Evolutionary conservation across 2,797 vertebrate genomes (phyloP), one percentile per base, ranked within the genome.

Genomic region (Monodelphis domestica): DNA sequence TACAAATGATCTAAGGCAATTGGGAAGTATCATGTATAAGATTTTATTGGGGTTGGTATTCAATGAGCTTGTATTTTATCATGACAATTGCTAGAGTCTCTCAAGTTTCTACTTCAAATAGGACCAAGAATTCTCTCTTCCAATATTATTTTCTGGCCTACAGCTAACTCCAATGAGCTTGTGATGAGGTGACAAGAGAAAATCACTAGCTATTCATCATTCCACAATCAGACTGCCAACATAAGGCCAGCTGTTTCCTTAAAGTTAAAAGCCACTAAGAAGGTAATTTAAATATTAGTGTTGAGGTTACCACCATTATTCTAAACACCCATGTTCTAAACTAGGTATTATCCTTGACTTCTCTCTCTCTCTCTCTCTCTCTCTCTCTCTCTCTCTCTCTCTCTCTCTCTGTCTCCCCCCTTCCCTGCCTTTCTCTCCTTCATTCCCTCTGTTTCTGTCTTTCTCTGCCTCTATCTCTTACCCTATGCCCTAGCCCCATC

Each of bases 1-100:
- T 78, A 78, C 90, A 91, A 96, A 95, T 96, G 0, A 94, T 95
- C 96, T 95, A 52, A 94, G 96, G 94, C 88, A 57, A 6, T 3
- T 96, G 87, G 87, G 91, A 95, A 88, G 50, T 51, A 4, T 28
- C 88, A 5, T 1, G 87, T 95, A 92, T 45, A 96, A 95, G 89
- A 52, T 89, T 57, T 93, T 12, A 0, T 94, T 97, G 95, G 94
- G 29, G 93, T 96, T 91, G 90, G 96, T 95, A 90, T 88, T 89
- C 50, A 93, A n/a, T 33, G 93, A 94, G 9, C 30, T 89, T 97
- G 97, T 97, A 92, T 53, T 45, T 89, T 89, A 56, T 84, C 91
- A 0, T 95, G 53, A 90, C 45, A 90, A 95, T 97, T 38, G 26
- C 96, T 96, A 88, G 53, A 50, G 54, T 94, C 94, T 78, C 38